Evolutionary conservation across 1,140 invertebrate species (phyloP), one percentile per base, ranked within the genome.

Genomic region (Akabosia matsudoensis): DNA sequence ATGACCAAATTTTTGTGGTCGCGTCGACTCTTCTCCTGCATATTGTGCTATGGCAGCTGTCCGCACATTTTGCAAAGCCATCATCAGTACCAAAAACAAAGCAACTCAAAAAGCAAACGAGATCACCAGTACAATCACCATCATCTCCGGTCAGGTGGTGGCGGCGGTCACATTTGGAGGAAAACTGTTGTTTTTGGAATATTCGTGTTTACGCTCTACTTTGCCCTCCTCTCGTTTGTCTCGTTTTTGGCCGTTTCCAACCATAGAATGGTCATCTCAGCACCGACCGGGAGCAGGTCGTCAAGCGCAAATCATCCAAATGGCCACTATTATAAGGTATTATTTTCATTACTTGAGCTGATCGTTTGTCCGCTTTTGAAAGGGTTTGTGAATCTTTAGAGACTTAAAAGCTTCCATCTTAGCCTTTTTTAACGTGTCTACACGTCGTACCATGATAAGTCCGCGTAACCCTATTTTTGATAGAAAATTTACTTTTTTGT

Each of bases 241-340:
- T 79, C 77, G 16, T 80, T 77, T 45, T 74, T 80, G 0, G 79
- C 79, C 61, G 75, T 80, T 7, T 80, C 79, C 33, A 75, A 78
- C 51, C 75, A 80, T 28, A 61, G 78, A 30, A 74, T 14, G 34
- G n/a, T 45, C 72, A 70, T 61, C 30, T 51, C 33, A 4, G 70
- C 70, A 1, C 70, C 33, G 22, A 72, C 61, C 7, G 31, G 28
- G 26, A 67, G 61, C 22, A 7, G 61, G 31, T 13, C 28, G 24
- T n/a, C 61, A 67, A 30, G 26, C 31, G 1, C 61, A 67, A 10
- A 45, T 10, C 61, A 22, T 28, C 3, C 28, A 67, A 30, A 30
- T 67, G 31, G 24, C 13, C 4, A 45, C 7, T 10, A 18, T 7
- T 10, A 45, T 18, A 45, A 45, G 37, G 18, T 10, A 45, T 10